phyloP scores from a whole-genome alignment of 2,113 vertebrate species.

The Stegostoma tigrinum region DNA sequence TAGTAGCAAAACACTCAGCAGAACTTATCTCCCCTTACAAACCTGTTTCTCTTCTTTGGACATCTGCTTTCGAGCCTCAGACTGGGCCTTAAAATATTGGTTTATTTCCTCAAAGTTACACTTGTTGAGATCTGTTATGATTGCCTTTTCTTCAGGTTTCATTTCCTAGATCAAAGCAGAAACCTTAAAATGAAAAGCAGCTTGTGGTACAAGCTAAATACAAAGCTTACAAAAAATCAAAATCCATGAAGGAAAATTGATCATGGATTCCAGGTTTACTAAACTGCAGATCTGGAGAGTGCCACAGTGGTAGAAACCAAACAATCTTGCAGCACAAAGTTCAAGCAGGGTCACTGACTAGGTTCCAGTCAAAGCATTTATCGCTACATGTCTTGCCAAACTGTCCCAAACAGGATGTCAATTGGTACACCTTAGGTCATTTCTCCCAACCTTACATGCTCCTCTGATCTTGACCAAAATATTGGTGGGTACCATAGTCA shows the following conservation, averaged over 20 bases:
- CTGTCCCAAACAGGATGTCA: background rate
- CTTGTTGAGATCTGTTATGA: conserved; percentile 79
- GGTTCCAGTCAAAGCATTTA: background rate
- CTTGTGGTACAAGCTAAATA: background rate
- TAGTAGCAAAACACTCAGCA: background rate
- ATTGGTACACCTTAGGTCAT: background rate
- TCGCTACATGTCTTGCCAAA: background rate
- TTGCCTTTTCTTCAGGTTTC: conserved; percentile 82
- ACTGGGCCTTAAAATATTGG: conserved; percentile 86
- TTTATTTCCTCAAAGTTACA: conserved; percentile 86
- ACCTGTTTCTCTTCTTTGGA: conserved; percentile 92
- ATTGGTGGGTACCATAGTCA: background rate
- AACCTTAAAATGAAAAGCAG: conserved; percentile 27
- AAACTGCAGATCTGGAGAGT: background rate
- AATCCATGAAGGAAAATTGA: background rate
- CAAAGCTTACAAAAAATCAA: background rate
- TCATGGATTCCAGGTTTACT: no score
- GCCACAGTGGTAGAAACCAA: background rate
- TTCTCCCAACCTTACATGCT: background rate
- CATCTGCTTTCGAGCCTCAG: conserved; percentile 91
- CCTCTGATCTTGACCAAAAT: background rate
- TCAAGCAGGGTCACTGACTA: background rate
- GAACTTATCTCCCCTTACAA: conserved; percentile 11
- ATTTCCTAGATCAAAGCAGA: conserved; percentile 72
- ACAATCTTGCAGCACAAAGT: background rate